phyloP scores from a whole-genome alignment of 2,888 invertebrate genomes.

The Apamea monoglypha region DNA sequence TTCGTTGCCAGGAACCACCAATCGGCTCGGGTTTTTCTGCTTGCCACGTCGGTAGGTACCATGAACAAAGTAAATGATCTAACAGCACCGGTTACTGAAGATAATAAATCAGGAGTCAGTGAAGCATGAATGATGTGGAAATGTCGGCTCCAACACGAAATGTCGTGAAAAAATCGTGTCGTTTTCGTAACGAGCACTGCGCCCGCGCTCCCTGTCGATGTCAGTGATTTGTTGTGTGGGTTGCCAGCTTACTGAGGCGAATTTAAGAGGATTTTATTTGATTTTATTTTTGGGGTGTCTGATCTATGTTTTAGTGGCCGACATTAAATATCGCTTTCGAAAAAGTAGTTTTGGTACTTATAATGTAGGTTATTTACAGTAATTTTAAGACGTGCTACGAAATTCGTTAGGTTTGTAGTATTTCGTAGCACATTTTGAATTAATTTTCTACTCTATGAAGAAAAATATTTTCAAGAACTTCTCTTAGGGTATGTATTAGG shows the following conservation, averaged over 20 bases:
- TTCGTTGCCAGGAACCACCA: conserved; percentile 2
- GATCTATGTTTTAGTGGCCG: not conserved
- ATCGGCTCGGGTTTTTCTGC: conserved; percentile 13
- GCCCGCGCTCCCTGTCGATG: conserved; percentile 73
- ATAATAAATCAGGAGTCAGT: conserved; percentile 68
- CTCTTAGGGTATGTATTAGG: not conserved
- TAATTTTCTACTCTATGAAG: too few species aligned
- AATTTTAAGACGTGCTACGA: not conserved
- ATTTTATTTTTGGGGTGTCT: not conserved
- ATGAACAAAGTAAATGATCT: conserved; percentile 62
- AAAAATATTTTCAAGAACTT: not conserved
- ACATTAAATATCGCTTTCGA: not conserved
- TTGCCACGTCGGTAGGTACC: conserved; percentile 13
- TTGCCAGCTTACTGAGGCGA: conserved; percentile 35
- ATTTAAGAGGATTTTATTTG: not conserved
- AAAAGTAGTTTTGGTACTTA: not conserved
- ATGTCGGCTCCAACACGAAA: conserved; percentile 68
- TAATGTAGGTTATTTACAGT: not conserved
- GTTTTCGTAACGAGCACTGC: conserved; percentile 76
- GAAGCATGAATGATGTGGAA: conserved; percentile 69
- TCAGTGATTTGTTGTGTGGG: conserved; percentile 59
- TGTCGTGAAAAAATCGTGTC: conserved; percentile 71
- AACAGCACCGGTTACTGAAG: conserved; percentile 64
- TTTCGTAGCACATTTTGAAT: too few species aligned
- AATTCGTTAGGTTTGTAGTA: not conserved